Base-by-base conservation (phyloP, 53 echinoderm and acorn worm species). In the Paracentrotus lividus region DNA sequence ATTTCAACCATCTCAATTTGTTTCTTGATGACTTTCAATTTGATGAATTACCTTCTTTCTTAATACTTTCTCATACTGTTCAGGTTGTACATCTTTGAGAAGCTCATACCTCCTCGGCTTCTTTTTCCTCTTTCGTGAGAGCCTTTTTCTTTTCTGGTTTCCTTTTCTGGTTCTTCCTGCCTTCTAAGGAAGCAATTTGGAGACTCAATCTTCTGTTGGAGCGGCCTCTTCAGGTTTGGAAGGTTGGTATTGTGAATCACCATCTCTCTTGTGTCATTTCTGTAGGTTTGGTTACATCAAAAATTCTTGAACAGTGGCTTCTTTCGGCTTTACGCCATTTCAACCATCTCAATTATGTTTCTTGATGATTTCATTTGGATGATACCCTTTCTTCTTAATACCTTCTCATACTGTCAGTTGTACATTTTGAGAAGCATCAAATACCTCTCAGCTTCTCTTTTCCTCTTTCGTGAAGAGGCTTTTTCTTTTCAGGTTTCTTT, bases 401-500 rank as follows among this genome's bases (percentile, higher is more conserved):
- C 91, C 66, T 88, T 95, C 45, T 95, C 97, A 33, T 95, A 97
- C 32, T 95, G 56, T 59, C 49, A 94, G 94, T 64, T 95, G 43
- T 55, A 93, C 97, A 64, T 97, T 95, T 97, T 97, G 26, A 97
- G 91, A 64, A 97, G 59, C 40, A n/a, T 97, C 97, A 93, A 93
- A 94, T 51, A 97, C 90, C 77, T 97, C 93, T 49, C 93, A 92
- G 21, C 94, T 94, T 21, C 72, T 68, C 68, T 90, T 64, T 33
- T 90, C 90, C 67, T 90, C 90, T 42, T 90, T 90, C 67, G 90
- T 90, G 6, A 90, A n/a, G 23, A 40, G 76, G 76, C 42, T 76
- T 76, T 40, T 76, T 76, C 76, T 76, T 76, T 20, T 76, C 76
- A 1, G 76, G 76, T 40, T 31, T 14, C 66, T 66, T 26, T 31